Base-by-base conservation (phyloP, 2,113 vertebrate genomes). In the Gasterosteus aculeatus region DNA sequence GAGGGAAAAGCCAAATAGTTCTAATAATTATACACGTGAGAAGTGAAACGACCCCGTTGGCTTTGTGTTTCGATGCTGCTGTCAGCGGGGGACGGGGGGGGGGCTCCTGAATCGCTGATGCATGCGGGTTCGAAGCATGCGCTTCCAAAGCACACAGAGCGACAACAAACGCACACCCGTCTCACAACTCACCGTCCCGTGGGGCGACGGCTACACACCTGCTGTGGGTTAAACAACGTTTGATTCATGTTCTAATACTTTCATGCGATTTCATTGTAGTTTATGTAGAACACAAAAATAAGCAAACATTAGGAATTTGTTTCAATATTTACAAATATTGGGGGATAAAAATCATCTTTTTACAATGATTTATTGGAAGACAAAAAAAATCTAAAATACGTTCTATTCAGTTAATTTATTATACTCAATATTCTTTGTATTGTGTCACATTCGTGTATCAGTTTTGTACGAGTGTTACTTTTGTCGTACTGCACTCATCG, bases 81-180 rank as follows among this genome's bases (percentile, higher is more conserved):
- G 61, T 35, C 51, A 26, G 29, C 22, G 22, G 22, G 22, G 33
- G 33, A 33, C 1, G 33, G 35, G 5, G 19, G 29, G 12, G 4
- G 10, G 22, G 16, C 41, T 18, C 57, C 5, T 15, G 68, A 65
- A 70, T 4, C 29, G 75, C 75, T 82, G 79, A 85, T 39, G 35
- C 22, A 12, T 19, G 61, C 62, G 47, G 11, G 12, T 74, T 74
- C 16, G 57, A 56, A 46, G 31, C 22, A 19, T 2, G 12, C 7
- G 41, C 39, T 22, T 26, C 65, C 35, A 44, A 60, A 62, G 49
- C 62, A 16, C 33, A 33, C 33, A 33, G 18, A 57, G 73, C 44
- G 42, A 51, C 42, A 61, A 65, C 51, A 72, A 33, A 58, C 49
- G 65, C 70, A 62, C 59, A 59, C 19, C 53, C 46, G 41, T 10